Percentiles rank a stretch among this genome's conserved stretches.
Evolutionary conservation across 2,888 invertebrate species (phyloP).

Genomic region (Melipona bicolor): DNA sequence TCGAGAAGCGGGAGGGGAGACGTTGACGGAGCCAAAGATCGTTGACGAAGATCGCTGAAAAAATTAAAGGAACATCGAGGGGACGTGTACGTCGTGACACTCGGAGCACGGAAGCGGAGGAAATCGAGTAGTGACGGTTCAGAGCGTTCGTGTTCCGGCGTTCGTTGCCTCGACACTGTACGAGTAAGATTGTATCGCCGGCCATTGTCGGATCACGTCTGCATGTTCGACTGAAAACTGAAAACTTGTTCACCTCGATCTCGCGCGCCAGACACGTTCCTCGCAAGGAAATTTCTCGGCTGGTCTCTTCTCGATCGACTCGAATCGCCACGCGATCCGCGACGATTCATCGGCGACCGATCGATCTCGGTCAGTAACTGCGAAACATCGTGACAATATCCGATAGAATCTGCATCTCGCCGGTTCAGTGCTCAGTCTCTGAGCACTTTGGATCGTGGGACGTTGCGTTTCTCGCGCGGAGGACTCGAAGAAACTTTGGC

Average conservation of each 20-base stretch:
- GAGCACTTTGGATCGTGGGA: not conserved
- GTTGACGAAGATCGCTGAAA: constrained; percentile 30
- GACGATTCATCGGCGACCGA: not conserved
- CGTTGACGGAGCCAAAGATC: constrained; percentile 63
- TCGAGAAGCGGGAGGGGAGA: constrained; percentile 5
- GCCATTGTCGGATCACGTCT: constrained; percentile 10
- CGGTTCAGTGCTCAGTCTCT: not conserved
- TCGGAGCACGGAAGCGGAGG: not conserved
- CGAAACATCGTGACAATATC: constrained; percentile 18
- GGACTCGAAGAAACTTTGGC: not conserved
- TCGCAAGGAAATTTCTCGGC: not conserved
- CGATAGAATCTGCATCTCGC: constrained; percentile 6
- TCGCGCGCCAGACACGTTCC: constrained; percentile 11
- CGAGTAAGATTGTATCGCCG: not conserved
- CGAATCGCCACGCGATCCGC: not conserved
- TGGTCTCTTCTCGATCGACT: constrained; percentile 7
- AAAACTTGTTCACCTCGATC: constrained; percentile 17
- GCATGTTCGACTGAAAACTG: constrained; percentile 6
- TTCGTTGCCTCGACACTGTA: not conserved
- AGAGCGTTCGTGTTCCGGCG: constrained; percentile 10
- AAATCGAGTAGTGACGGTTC: not conserved
- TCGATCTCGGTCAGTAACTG: not conserved
- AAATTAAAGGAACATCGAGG: constrained; percentile 5
- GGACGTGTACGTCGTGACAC: not conserved
- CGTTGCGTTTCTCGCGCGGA: not conserved